Conservation (phyloP, 2,797 vertebrate species). For the Phoeniculus purpureus region DNA sequence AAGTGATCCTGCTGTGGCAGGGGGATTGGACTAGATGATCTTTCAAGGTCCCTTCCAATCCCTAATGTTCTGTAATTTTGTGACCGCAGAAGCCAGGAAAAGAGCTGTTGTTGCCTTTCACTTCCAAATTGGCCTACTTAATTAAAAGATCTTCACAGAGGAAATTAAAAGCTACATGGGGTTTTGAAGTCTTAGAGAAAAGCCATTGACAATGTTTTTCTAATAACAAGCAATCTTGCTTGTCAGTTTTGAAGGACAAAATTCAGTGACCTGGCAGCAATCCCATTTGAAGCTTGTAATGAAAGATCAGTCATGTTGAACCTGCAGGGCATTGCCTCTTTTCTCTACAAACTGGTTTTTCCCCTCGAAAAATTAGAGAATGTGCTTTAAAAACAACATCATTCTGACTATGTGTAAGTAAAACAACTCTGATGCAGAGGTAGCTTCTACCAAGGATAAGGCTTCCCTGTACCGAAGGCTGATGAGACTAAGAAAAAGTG, state of each 20-base stretch:
- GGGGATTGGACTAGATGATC: too few relatives aligned
- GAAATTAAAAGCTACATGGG: not conserved
- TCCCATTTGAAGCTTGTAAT: not conserved
- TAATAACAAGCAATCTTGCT: not conserved
- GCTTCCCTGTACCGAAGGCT: not conserved
- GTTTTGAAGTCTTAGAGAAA: not conserved
- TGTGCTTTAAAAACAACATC: not conserved
- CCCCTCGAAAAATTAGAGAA: not conserved
- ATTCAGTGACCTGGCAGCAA: slow-evolving; percentile 29
- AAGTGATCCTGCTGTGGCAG: too few relatives aligned
- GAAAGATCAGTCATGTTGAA: slow-evolving; percentile 27
- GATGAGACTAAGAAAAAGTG: not conserved
- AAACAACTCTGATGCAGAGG: not conserved
- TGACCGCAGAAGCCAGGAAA: not conserved
- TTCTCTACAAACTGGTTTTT: not conserved
- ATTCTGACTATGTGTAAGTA: not conserved
- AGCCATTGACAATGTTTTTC: not conserved
- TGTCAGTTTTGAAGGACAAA: slow-evolving; percentile 38
- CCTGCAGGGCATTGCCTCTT: slow-evolving; percentile 11
- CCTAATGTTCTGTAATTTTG: too few relatives aligned
- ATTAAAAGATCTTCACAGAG: not conserved
- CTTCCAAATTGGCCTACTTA: not conserved
- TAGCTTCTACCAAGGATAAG: not conserved
- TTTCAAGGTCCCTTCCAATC: too few relatives aligned
- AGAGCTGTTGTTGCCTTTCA: not conserved